Evolutionary conservation across 2,113 vertebrate species (phyloP).

Genomic region (Mystacornis crossleyi): DNA sequence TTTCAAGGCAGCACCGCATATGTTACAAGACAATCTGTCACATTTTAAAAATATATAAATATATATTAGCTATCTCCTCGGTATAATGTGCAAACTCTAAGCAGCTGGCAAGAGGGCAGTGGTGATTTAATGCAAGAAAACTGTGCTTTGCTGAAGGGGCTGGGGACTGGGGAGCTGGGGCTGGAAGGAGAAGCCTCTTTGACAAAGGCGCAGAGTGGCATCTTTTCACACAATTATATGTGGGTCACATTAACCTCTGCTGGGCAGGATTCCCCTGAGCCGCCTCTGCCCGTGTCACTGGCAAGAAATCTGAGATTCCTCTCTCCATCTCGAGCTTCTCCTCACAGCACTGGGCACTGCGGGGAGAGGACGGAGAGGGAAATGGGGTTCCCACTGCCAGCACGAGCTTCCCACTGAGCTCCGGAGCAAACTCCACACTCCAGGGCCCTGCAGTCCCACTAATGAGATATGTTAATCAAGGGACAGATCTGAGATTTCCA

Average conservation of each 20-base stretch:
- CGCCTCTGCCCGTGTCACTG: neutral
- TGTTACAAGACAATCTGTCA: slow-evolving; percentile 71
- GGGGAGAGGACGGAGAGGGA: neutral
- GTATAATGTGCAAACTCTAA: slow-evolving; percentile 67
- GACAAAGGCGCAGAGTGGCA: slow-evolving; percentile 71
- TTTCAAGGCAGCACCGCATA: slow-evolving; percentile 62
- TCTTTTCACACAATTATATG: slow-evolving; percentile 76
- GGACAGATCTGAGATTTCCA: neutral
- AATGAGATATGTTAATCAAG: neutral
- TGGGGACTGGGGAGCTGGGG: slow-evolving; percentile 41
- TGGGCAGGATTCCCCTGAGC: slow-evolving; percentile 51
- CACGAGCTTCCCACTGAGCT: neutral
- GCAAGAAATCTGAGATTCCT: neutral
- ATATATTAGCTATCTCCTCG: slow-evolving; percentile 31
- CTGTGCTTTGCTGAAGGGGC: slow-evolving; percentile 72
- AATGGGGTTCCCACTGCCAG: neutral
- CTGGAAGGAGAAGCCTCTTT: slow-evolving; percentile 64
- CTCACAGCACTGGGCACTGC: neutral
- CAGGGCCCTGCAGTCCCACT: neutral
- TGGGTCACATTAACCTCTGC: slow-evolving; percentile 78
- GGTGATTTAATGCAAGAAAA: slow-evolving; percentile 74
- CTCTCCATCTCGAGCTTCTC: neutral
- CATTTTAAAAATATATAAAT: slow-evolving; percentile 52
- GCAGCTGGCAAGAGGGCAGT: slow-evolving; percentile 72
- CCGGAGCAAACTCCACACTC: neutral